Percentiles rank a stretch among this genome's conserved stretches.
Conservation (phyloP, 2,888 invertebrate genomes). For the Lithophane semibrunnea region DNA sequence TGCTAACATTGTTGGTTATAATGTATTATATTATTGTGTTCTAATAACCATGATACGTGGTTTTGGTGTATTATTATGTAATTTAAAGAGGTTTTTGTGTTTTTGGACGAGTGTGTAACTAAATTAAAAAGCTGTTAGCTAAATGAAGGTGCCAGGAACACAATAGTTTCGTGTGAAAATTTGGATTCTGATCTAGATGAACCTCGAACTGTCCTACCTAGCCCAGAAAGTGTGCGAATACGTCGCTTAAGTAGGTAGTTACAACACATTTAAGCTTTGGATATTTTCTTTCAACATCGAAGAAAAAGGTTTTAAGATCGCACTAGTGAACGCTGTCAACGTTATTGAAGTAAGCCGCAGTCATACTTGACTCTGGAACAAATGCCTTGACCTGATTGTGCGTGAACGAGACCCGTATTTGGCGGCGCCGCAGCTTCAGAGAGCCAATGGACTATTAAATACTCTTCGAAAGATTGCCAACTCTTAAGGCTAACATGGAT, state of each 20-base stretch:
- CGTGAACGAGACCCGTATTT: constrained; percentile 58
- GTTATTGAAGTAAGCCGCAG: constrained; percentile 62
- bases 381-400: constrained; percentile 74
- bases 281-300: constrained; percentile 25
- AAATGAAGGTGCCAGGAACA: too few relatives aligned
- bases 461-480: constrained; percentile 36
- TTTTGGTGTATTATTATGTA: neutral
- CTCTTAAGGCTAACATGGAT: constrained; percentile 4
- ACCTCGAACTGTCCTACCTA: neutral
- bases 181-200: neutral
- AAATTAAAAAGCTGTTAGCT: neutral
- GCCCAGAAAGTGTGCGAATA: constrained; percentile 8
- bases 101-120: neutral
- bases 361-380: constrained; percentile 60
- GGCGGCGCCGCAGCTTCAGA: constrained; percentile 49
- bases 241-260: neutral
- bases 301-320: constrained; percentile 23
- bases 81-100: neutral
- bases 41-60: neutral
- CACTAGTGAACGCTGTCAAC: constrained; percentile 41
- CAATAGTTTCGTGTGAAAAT: neutral
- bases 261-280: neutral
- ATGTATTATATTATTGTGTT: neutral
- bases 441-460: constrained; percentile 55
- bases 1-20: neutral